phyloP scores from a whole-genome alignment of 2,797 vertebrate species.

The Pyrocephalus nanus region DNA sequence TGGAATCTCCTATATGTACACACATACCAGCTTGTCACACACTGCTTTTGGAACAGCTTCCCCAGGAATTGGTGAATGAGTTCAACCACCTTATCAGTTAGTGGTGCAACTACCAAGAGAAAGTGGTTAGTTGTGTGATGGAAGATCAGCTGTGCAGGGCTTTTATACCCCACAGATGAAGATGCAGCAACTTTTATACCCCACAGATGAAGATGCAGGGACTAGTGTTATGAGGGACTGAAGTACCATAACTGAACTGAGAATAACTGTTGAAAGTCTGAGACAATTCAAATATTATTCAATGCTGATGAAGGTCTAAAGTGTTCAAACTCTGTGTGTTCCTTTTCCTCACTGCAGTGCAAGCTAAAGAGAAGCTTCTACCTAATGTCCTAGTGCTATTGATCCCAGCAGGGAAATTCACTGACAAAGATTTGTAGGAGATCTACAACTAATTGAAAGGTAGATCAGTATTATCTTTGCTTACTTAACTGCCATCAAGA shows the following conservation, averaged over 20 bases:
- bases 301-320: neutral
- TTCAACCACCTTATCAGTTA: neutral
- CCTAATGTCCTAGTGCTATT: neutral
- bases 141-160: neutral
- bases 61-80: neutral
- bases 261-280: neutral
- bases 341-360: neutral
- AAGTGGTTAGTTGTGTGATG: neutral
- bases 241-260: neutral
- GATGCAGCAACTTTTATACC: neutral
- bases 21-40: neutral
- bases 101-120: neutral
- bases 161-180: neutral
- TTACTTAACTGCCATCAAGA: neutral
- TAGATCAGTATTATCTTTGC: neutral
- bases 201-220: neutral
- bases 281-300: neutral
- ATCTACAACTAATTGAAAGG: neutral
- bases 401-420: neutral
- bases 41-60: neutral
- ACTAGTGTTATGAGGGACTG: neutral
- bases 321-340: neutral
- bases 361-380: neutral
- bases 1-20: neutral
- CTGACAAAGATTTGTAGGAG: neutral